Evolutionary conservation across 2,888 invertebrate genomes (phyloP), one percentile per base, ranked within the genome.

Genomic region (Chromoteleia sp.): DNA sequence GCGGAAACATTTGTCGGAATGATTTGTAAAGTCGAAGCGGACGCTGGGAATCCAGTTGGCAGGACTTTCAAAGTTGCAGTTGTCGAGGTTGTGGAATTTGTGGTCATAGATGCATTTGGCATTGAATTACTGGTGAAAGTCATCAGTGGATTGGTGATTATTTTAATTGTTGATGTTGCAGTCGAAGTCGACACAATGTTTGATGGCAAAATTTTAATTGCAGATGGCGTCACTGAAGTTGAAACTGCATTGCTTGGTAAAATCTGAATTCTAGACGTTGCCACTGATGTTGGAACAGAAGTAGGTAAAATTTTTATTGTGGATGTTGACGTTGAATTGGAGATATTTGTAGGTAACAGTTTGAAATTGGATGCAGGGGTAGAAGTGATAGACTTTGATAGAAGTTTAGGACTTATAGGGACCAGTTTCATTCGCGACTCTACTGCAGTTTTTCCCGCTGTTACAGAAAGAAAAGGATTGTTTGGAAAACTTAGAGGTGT

Each of bases 401-500:
- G 10, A 2, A 76, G 15, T 19, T n/a, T 54, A 0, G 63, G 63
- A 21, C 30, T 68, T 30, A 80, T 61, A 0, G 79, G 56, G 4
- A 76, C 19, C 1, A 76, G 29, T 50, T 81, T 73, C 41, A 73
- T n/a, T 8, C 2, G 33, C 0, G 81, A 15, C 17, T 63, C 54
- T 15, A 0, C 41, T 2, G 41, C 6, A 5, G 6, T 30, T 7
- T 19, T 5, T n/a, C 59, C 45, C 4, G 58, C 0, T 15, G 75
- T 2, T 0, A 61, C 19, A 0, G 74, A 45, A 17, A 71, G 7
- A 33, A 76, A 61, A n/a, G 74, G 0, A 25, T 63, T 61, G 7
- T 59, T 73, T 2, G 29, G 17, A 39, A 77, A 45, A 19, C 61
- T 73, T 17, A 81, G n/a, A 6, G 81, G 17, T 10, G 52, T 71